A percentile compares a stretch with the other conserved stretches of the same genome.
phyloP scores from a whole-genome alignment of 2,888 invertebrate genomes.

The Perdita meconis region DNA sequence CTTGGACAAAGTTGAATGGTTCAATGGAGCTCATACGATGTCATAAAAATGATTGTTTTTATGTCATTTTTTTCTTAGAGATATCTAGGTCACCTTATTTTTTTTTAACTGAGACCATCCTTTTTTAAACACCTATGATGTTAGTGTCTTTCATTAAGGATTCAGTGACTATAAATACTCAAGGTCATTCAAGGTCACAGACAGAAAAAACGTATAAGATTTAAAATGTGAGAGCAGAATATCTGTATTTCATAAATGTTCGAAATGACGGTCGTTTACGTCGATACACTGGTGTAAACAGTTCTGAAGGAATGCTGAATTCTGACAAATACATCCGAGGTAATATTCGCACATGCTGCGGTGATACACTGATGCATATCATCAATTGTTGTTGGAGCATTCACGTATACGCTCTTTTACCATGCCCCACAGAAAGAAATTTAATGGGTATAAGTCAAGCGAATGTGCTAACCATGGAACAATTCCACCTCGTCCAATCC shows the following conservation, averaged over 20 bases:
- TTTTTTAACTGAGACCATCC: background rate
- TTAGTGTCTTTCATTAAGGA: slow-evolving; percentile 16
- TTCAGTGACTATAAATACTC: slow-evolving; percentile 6
- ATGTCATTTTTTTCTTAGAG: too few species aligned
- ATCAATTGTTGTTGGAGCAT: slow-evolving; percentile 20
- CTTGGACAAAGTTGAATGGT: too few species aligned
- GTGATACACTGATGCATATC: slow-evolving; percentile 3
- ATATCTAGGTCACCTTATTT: background rate
- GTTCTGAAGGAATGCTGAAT: slow-evolving; percentile 7
- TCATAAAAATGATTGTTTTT: too few species aligned
- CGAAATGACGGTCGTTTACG: slow-evolving; percentile 6
- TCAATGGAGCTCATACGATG: too few species aligned
- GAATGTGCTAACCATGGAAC: slow-evolving; percentile 1
- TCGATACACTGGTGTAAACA: slow-evolving; percentile 7
- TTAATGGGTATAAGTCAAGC: background rate
- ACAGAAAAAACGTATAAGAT: background rate
- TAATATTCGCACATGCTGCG: slow-evolving; percentile 7
- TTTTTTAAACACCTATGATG: slow-evolving; percentile 3
- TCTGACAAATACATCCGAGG: slow-evolving; percentile 3
- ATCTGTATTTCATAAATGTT: slow-evolving; percentile 8
- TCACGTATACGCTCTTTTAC: slow-evolving; percentile 21
- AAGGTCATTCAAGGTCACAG: slow-evolving; percentile 8
- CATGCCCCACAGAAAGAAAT: slow-evolving; percentile 23
- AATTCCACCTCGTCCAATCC: slow-evolving; percentile 14
- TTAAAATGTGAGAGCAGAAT: slow-evolving; percentile 8